These are phyloP conservation scores for Peromyscus polionotus DNA, from an alignment of 2,113 vertebrate species.

Conservation along the genomic window DNA sequence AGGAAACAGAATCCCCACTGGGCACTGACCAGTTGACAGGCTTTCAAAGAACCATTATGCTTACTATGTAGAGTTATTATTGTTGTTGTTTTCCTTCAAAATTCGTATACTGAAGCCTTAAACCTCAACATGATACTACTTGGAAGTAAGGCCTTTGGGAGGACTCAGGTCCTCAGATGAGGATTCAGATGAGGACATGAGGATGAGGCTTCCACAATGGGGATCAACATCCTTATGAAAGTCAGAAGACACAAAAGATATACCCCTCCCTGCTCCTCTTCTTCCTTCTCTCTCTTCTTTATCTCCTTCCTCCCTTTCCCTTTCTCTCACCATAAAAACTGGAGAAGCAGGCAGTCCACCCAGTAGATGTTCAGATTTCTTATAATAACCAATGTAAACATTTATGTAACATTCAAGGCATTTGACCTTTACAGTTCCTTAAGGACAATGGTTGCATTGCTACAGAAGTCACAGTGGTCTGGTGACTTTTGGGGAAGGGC, in stretches of 20 bases:
- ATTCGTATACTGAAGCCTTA: background rate
- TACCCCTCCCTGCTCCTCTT: too few species aligned
- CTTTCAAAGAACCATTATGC: rapidly evolving
- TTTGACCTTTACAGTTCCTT: background rate
- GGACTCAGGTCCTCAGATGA: background rate
- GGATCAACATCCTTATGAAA: background rate
- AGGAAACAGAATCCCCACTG: background rate
- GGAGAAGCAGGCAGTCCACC: background rate
- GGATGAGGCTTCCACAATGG: background rate
- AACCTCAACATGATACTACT: too few species aligned
- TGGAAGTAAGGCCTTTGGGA: background rate
- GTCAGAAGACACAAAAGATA: background rate
- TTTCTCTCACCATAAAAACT: background rate
- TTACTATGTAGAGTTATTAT: too few species aligned
- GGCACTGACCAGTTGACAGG: background rate
- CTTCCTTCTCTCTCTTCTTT: background rate
- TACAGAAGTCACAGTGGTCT: background rate
- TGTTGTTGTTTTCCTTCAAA: background rate
- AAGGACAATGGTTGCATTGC: background rate
- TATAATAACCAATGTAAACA: background rate
- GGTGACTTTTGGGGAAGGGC: background rate
- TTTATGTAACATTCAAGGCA: background rate
- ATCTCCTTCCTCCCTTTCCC: background rate
- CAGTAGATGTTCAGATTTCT: background rate
- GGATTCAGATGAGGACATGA: too few species aligned